These are phyloP conservation scores for Pristionchus exspectatus DNA, from an alignment of 2,888 invertebrate species.

Conservation along the genomic window DNA sequence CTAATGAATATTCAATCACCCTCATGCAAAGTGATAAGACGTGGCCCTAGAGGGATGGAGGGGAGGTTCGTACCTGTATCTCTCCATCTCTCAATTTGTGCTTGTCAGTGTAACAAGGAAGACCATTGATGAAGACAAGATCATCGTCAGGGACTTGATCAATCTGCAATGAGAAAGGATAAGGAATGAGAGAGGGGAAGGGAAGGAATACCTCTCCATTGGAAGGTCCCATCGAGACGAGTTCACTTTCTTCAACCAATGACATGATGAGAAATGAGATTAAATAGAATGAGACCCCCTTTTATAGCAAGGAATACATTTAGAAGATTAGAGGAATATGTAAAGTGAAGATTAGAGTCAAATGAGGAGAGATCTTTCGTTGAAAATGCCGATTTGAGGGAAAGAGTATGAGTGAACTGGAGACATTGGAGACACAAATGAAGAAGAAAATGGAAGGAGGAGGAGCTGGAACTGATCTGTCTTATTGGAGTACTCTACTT, in stretches of 20 bases:
- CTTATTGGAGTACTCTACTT: conserved; percentile 96
- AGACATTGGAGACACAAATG: conserved; percentile 88
- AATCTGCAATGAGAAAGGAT: background rate
- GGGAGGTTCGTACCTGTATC: background rate
- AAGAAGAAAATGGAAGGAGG: conserved; percentile 90
- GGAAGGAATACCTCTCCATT: conserved; percentile 9
- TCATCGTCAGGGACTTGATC: conserved; percentile 31
- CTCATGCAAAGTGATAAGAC: background rate
- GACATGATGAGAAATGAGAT: conserved; percentile 40
- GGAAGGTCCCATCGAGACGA: conserved; percentile 2
- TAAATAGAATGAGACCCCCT: background rate
- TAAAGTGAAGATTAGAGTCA: background rate
- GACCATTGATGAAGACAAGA: conserved; percentile 46
- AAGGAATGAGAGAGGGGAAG: background rate
- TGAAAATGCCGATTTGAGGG: conserved; percentile 81
- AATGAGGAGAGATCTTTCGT: background rate
- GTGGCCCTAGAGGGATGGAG: background rate
- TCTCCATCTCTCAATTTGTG: conserved; percentile 47
- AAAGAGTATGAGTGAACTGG: conserved; percentile 91
- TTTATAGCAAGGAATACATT: conserved; percentile 22
- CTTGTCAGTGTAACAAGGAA: conserved; percentile 49
- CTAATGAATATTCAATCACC: conserved; percentile 14
- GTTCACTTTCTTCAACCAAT: conserved; percentile 28
- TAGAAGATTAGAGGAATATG: conserved; percentile 3
- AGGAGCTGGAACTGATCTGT: conserved; percentile 93